Evolutionary conservation across 2,113 vertebrate species (phyloP).

Genomic region (Pseudolaguvia tuberculata): DNA sequence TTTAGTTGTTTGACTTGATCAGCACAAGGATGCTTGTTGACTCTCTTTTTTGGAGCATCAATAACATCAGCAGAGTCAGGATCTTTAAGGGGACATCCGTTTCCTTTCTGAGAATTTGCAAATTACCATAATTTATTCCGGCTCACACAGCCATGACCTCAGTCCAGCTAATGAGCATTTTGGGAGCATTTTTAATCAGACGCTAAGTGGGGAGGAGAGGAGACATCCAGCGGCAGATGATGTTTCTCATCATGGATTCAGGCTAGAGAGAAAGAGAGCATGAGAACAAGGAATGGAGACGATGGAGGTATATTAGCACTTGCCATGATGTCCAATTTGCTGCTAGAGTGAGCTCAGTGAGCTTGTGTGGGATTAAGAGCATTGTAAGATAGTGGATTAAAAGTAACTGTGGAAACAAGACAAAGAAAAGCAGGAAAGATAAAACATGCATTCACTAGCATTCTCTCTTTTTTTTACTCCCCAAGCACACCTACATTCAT

Average conservation of each 20-base stretch:
- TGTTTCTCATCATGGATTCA: conserved; percentile 14
- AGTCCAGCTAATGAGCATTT: conserved; percentile 19
- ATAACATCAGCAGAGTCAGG: no score
- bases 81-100: conserved; percentile 14
- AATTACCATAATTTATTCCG: conserved; percentile 25
- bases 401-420: conserved; percentile 20
- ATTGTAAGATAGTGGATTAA: conserved; percentile 27
- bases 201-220: conserved; percentile 6
- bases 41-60: no score
- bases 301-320: conserved; percentile 23
- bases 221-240: background rate
- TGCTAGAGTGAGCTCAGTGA: conserved; percentile 33
- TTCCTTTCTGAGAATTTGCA: conserved; percentile 12
- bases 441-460: background rate
- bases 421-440: background rate
- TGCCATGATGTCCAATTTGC: conserved; percentile 37
- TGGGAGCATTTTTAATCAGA: conserved; percentile 30
- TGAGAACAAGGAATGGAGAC: conserved; percentile 8
- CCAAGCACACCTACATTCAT: background rate
- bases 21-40: no score
- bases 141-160: background rate
- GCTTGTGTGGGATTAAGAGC: conserved; percentile 26
- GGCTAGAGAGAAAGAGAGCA: background rate
- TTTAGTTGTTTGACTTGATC: no score
- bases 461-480: background rate